Evolutionary conservation across 1,140 invertebrate species (phyloP), one percentile per base, ranked within the genome.

Genomic region (Bombus sibiricus): DNA sequence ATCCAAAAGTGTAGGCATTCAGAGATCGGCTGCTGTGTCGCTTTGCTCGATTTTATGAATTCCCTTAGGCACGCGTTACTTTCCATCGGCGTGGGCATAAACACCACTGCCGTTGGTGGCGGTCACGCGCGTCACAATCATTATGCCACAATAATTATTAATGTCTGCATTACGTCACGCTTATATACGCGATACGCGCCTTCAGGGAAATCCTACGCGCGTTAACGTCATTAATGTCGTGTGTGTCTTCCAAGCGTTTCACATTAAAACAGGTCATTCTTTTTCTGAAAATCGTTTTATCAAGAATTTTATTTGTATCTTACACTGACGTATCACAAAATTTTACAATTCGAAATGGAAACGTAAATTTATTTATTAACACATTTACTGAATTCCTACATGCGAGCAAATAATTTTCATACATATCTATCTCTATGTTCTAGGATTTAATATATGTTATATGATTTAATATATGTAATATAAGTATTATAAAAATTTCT

Each of bases 71-170:
- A n/a, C 59, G 71, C 41, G 53, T 66, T 64, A 66, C 57, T 59
- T 85, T 73, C 57, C 77, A 28, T 57, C n/a, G 18, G 43, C 69
- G 71, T 68, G 41, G 83, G 41, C 57, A 32, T 34, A 74, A 80
- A 81, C 66, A 28, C 57, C 18, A 15, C n/a, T 15, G 57, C n/a
- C 34, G 64, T 28, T 59, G 62, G 10, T 13, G 41, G 39, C 39
- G 76, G 22, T 43, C 6, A 25, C 41, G 57, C 59, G 37, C 53
- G 32, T 73, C 77, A 53, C 18, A 53, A n/a, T 13, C 76, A 62
- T 84, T 84, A 84, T 71, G 43, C 57, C 69, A 53, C 47, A 75
- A 89, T 89, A 90, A 90, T 90, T 89, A 85, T 62, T n/a, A 69
- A 78, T 69, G 77, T 57, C 57, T 62, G 71, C 41, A 72, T 90